Base-by-base conservation (phyloP, 2,797 vertebrate species). In the Peromyscus aztecus region DNA sequence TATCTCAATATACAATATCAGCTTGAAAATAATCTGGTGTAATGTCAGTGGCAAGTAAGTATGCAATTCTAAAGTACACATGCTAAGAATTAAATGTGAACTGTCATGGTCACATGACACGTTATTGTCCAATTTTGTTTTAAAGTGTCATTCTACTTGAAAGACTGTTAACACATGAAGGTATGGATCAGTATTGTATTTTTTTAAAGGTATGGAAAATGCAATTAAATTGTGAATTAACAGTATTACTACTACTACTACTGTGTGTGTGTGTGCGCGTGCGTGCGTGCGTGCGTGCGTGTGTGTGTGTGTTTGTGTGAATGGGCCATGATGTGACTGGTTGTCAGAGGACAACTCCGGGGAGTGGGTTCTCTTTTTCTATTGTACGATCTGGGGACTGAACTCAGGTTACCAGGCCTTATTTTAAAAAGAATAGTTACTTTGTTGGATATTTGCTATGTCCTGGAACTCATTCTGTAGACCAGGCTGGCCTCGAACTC, bases 181-280 rank as follows among this genome's bases (percentile, higher is more conserved):
- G 46, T 40, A 10, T 86, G 67, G 78, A 4, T 75, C 57, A 40
- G 7, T 82, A 40, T 76, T 91, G 3, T 95, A 91, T 40, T 95
- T 91, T 76, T 52, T 31, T 77, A 92, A 78, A 37, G 63, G 40
- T 67, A 71, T 96, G 83, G 16, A 63, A 91, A 96, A 89, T 96
- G 43, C 6, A 61, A 87, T 92, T 89, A 69, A 94, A 83, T 73
- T 86, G 24, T 94, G 78, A 80, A 52, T 83, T 95, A 84, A 85
- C n/a, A 37, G n/a, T 94, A 24, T 29, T 76, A 76, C 29, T 76
- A 46, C 12, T 76, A 13, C 23, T 49, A 82, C 55, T 55, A 23
- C 21, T n/a, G 24, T n/a, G 19, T 59, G 21, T 27, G 80, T 9
- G 14, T 17, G 29, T 49, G 46, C 6, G 49, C 11, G 10, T 52